These are phyloP conservation scores for Alsophila aescularia DNA, from an alignment of 2,888 invertebrate genomes.

Conservation along the genomic window DNA sequence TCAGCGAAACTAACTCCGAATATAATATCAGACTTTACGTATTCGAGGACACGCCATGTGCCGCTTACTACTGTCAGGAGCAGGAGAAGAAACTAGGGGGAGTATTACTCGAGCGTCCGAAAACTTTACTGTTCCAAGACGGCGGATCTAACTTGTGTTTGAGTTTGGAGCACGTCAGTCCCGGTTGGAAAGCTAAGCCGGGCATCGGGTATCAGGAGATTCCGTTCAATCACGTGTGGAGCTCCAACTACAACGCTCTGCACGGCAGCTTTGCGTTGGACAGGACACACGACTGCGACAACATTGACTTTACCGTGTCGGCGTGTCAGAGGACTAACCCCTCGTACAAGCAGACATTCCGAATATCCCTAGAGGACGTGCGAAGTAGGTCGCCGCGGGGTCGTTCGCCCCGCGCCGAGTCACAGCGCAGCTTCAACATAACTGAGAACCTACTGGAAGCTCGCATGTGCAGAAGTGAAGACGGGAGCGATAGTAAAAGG, in stretches of 20 bases:
- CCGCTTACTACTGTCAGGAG: slow-evolving; percentile 93
- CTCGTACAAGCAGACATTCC: slow-evolving; percentile 79
- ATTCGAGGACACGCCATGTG: slow-evolving; percentile 96
- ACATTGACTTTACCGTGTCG: slow-evolving; percentile 75
- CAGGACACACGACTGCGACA: slow-evolving; percentile 85
- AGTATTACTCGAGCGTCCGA: slow-evolving; percentile 93
- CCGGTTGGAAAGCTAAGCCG: slow-evolving; percentile 95
- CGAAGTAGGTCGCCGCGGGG: slow-evolving; percentile 76
- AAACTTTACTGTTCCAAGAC: slow-evolving; percentile 94
- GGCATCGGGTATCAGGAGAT: slow-evolving; percentile 94
- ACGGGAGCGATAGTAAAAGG: slow-evolving; percentile 79
- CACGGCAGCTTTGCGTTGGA: slow-evolving; percentile 96
- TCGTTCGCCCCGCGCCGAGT: slow-evolving; percentile 76
- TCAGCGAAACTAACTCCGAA: slow-evolving; percentile 89
- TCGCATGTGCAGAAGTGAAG: slow-evolving; percentile 77
- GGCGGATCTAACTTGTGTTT: slow-evolving; percentile 95
- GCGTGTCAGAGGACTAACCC: slow-evolving; percentile 80
- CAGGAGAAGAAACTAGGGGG: slow-evolving; percentile 93
- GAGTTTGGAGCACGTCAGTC: slow-evolving; percentile 93
- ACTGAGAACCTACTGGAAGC: slow-evolving; percentile 78
- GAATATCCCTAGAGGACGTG: slow-evolving; percentile 76
- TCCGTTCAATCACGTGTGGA: slow-evolving; percentile 96
- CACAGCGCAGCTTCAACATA: slow-evolving; percentile 78
- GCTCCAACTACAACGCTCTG: slow-evolving; percentile 92
- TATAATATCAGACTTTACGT: slow-evolving; percentile 96